These are phyloP conservation scores for Tapera naevia DNA, from an alignment of 2,797 vertebrate species.

Conservation along the genomic window DNA sequence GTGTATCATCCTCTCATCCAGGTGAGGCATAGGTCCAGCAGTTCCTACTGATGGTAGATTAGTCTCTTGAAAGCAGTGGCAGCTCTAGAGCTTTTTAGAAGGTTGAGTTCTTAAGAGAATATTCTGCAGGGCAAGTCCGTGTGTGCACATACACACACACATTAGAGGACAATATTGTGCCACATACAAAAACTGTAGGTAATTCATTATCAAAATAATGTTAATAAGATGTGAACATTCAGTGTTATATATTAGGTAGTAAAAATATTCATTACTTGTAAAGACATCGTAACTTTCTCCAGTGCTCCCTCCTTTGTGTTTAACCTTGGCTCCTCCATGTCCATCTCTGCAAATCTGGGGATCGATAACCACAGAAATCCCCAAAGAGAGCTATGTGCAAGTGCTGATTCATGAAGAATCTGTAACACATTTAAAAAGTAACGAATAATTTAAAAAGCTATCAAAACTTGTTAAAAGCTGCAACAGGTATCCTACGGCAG, in stretches of 20 bases:
- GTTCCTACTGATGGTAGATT: neutral
- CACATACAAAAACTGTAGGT: neutral
- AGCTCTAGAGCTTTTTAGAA: neutral
- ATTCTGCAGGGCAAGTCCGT: neutral
- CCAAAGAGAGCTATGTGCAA: fast-evolving
- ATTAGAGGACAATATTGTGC: neutral
- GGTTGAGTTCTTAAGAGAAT: neutral
- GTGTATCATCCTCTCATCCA: neutral
- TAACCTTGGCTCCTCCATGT: neutral
- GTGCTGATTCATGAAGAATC: neutral
- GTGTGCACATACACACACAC: neutral
- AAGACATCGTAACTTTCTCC: neutral
- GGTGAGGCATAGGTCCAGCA: neutral
- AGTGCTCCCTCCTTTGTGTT: neutral
- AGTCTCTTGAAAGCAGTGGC: neutral
- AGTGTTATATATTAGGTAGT: neutral
- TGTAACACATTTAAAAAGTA: neutral
- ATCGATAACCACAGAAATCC: neutral
- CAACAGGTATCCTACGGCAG: neutral
- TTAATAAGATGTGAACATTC: neutral
- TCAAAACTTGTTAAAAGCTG: neutral
- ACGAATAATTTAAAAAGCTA: neutral
- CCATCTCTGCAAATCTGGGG: neutral
- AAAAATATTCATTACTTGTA: neutral
- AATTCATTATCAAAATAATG: neutral